phyloP scores from a whole-genome alignment of 2,113 vertebrate genomes.

The Melanocharis versteri region DNA sequence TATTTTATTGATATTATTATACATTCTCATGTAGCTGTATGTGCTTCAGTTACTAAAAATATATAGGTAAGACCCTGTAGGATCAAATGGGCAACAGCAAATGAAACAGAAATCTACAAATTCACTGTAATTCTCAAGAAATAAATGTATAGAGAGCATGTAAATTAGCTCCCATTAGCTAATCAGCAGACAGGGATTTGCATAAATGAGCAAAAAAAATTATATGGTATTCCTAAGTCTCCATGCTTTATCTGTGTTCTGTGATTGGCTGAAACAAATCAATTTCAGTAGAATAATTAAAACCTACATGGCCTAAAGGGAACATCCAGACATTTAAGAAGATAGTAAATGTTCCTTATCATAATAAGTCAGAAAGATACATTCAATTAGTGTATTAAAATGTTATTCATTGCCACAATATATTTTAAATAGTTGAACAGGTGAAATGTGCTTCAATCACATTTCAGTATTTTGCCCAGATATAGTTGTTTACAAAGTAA shows the following conservation, averaged over 20 bases:
- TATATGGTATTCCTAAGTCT: background rate
- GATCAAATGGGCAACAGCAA: background rate
- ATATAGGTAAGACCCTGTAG: background rate
- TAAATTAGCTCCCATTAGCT: background rate
- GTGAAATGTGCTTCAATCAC: background rate
- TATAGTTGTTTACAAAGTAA: slow-evolving; percentile 1
- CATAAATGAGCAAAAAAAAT: background rate
- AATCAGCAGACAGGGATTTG: background rate
- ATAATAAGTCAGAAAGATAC: slow-evolving; percentile 18
- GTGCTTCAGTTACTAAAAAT: background rate
- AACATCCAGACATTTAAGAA: slow-evolving; percentile 34
- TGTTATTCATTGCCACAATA: background rate
- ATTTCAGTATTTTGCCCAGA: background rate
- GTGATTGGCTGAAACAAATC: slow-evolving; percentile 36
- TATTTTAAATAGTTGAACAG: slow-evolving; percentile 36
- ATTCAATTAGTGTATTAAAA: slow-evolving; percentile 43
- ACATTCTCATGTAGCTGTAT: background rate
- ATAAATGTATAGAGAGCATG: background rate
- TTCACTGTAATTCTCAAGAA: background rate
- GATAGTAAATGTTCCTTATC: slow-evolving; percentile 34
- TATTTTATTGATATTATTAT: background rate
- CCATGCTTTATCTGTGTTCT: background rate
- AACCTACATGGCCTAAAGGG: slow-evolving; percentile 26
- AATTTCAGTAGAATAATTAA: slow-evolving; percentile 53
- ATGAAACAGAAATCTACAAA: background rate